Evolutionary conservation across 2,113 vertebrate genomes (phyloP).

Genomic region (Bagarius yarrelli): DNA sequence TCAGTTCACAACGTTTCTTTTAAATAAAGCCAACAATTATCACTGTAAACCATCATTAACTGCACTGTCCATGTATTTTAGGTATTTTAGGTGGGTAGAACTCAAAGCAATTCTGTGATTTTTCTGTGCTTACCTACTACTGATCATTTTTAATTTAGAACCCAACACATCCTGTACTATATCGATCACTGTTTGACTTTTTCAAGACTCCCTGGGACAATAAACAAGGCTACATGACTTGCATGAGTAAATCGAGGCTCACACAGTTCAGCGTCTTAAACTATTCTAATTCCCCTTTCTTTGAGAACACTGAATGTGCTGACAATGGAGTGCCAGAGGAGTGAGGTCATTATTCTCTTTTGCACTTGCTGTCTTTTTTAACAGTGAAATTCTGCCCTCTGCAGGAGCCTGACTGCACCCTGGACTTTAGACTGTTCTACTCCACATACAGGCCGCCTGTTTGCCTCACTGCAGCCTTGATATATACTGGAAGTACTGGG

Average conservation of each 20-base stretch:
- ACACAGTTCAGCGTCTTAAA: conserved; percentile 27
- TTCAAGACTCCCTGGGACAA: conserved; percentile 20
- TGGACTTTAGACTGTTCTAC: background rate
- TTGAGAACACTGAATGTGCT: conserved; percentile 26
- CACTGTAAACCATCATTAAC: background rate
- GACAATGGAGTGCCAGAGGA: conserved; percentile 34
- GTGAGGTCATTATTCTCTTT: conserved; percentile 52
- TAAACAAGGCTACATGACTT: conserved; percentile 29
- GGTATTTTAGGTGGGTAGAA: background rate
- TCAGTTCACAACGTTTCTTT: background rate
- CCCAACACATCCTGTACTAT: background rate
- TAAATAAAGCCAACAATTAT: background rate
- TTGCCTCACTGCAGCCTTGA: background rate
- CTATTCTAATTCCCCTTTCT: background rate
- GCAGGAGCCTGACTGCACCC: conserved; percentile 62
- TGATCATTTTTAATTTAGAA: background rate
- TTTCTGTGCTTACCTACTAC: background rate
- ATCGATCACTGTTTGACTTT: conserved; percentile 15
- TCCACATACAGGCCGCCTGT: background rate
- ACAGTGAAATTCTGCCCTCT: conserved; percentile 77
- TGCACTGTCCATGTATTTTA: background rate
- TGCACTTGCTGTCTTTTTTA: conserved; percentile 48
- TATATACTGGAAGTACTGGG: too few species aligned
- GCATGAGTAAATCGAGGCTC: conserved; percentile 25
- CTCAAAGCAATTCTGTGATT: background rate